Conservation (phyloP, 2,113 vertebrate genomes). For the Tychaedon coryphoeus region DNA sequence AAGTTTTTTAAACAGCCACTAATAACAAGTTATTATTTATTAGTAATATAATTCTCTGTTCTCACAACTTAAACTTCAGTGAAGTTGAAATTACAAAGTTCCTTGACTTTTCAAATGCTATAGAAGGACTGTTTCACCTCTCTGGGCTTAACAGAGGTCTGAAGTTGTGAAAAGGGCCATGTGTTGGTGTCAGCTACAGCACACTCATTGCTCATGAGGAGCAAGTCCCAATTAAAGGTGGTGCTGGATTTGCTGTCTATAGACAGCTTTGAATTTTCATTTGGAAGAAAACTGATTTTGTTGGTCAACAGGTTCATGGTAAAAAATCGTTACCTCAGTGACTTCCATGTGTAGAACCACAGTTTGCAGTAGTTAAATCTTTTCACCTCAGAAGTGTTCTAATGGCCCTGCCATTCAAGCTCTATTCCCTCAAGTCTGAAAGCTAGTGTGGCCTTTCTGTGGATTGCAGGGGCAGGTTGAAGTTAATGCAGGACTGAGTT, state of each 20-base stretch:
- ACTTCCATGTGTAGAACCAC: background rate
- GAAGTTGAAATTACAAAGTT: background rate
- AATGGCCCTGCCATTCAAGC: background rate
- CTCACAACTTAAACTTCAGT: background rate
- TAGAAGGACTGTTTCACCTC: background rate
- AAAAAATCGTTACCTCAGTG: background rate
- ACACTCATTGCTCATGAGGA: rapidly evolving
- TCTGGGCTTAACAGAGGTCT: background rate
- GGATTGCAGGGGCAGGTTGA: background rate
- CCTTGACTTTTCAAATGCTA: background rate
- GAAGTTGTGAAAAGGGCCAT: background rate
- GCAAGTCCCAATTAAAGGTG: background rate
- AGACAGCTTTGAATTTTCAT: background rate
- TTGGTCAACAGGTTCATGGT: background rate
- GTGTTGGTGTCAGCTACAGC: background rate
- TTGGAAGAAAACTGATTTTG: background rate
- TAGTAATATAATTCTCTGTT: background rate
- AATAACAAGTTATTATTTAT: background rate
- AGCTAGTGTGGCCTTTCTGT: background rate
- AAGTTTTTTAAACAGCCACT: background rate
- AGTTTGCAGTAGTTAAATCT: background rate
- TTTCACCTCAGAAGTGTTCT: background rate
- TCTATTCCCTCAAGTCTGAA: background rate
- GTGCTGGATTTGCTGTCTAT: background rate
- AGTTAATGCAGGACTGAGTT: background rate